Conservation (phyloP, 2,888 invertebrate genomes). For the Lathronympha strigana region DNA sequence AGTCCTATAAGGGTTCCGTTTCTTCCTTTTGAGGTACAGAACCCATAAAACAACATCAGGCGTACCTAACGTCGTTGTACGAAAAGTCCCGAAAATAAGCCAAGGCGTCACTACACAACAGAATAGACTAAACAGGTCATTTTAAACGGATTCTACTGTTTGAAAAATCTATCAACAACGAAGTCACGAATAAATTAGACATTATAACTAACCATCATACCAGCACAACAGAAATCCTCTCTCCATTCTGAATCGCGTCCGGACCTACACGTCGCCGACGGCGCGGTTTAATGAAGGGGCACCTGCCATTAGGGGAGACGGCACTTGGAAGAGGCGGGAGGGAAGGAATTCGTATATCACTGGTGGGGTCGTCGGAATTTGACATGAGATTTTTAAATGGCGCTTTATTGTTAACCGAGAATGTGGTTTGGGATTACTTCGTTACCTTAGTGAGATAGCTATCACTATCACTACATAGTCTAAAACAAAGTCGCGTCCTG, state of each 20-base stretch:
- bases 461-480: no score
- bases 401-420: neutral
- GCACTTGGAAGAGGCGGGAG: neutral
- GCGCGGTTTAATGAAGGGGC: conserved; percentile 38
- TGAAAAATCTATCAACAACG: no score
- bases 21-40: no score
- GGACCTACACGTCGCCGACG: conserved; percentile 24
- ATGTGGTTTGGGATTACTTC: neutral
- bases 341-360: conserved; percentile 30
- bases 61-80: no score
- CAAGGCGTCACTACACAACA: no score
- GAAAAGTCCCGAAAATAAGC: no score
- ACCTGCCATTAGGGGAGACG: conserved; percentile 19
- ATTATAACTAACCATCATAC: conserved; percentile 6
- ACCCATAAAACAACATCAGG: no score
- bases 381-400: conserved; percentile 13
- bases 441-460: neutral
- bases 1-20: no score
- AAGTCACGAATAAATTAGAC: conserved; percentile 16
- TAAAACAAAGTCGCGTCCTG: no score
- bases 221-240: neutral
- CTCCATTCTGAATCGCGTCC: conserved; percentile 27
- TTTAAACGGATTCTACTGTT: no score
- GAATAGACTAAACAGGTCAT: no score
- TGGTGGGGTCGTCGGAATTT: conserved; percentile 27